phyloP scores from a whole-genome alignment of 1,140 invertebrate genomes.

The Conus betulinus region DNA sequence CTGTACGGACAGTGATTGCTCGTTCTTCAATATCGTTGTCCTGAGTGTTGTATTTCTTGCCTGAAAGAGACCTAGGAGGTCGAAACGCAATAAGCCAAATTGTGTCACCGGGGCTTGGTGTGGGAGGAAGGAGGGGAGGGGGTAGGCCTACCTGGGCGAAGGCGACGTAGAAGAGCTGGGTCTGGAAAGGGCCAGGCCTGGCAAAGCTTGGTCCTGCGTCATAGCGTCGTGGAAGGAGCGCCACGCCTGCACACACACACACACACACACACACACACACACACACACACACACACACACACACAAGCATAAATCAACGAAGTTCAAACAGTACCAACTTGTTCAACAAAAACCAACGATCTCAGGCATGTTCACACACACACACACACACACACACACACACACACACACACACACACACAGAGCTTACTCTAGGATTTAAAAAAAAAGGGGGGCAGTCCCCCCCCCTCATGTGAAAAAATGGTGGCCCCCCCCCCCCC shows the following conservation, averaged over 20 bases:
- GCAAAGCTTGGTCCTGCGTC: slow-evolving; percentile 34
- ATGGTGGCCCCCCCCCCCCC: too few relatives aligned
- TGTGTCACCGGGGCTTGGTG: not conserved
- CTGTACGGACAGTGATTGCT: too few relatives aligned
- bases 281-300: not conserved
- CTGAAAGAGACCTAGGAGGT: too few relatives aligned
- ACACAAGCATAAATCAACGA: not conserved
- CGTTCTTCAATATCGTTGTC: too few relatives aligned
- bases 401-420: not conserved
- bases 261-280: slow-evolving; percentile 8
- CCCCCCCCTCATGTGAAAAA: too few relatives aligned
- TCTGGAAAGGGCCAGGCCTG: slow-evolving; percentile 40
- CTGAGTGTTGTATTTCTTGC: too few relatives aligned
- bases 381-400: not conserved
- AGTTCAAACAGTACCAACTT: too few relatives aligned
- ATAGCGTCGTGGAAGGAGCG: slow-evolving; percentile 25
- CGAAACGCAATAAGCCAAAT: not conserved
- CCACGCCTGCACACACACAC: slow-evolving; percentile 36
- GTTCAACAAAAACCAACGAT: too few relatives aligned
- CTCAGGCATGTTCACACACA: not conserved
- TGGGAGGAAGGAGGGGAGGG: not conserved
- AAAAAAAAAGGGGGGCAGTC: too few relatives aligned
- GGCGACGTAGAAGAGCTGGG: slow-evolving; percentile 42
- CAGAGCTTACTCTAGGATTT: too few relatives aligned
- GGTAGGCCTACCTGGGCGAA: slow-evolving; percentile 39